These are phyloP conservation scores for Hedychridium roseum DNA, from an alignment of 2,888 invertebrate species.

Conservation along the genomic window DNA sequence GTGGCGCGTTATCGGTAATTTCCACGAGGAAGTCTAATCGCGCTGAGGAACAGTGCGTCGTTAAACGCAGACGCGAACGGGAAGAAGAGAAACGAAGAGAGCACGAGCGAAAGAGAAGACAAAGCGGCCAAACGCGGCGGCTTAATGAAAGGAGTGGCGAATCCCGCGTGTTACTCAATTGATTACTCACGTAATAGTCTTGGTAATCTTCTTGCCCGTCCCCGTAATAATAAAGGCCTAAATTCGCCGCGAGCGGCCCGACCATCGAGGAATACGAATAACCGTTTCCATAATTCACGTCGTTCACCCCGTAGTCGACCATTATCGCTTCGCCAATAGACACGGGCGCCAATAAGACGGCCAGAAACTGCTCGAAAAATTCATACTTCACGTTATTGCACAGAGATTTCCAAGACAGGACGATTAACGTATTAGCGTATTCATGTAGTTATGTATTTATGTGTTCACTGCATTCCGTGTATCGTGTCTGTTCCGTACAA, in stretches of 20 bases:
- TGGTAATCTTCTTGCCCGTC: slow-evolving; percentile 24
- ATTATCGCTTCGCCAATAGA: neutral
- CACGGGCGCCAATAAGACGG: neutral
- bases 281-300: neutral
- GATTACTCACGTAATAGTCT: slow-evolving; percentile 41
- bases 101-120: neutral
- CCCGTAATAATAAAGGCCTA: neutral
- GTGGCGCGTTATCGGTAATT: no score
- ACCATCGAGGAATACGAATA: neutral
- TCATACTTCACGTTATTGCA: no score
- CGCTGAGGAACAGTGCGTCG: no score
- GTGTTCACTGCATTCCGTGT: no score
- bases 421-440: no score
- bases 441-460: no score
- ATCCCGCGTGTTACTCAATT: neutral
- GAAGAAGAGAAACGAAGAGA: neutral
- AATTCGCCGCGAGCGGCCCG: neutral
- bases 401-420: no score
- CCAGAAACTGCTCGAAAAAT: neutral
- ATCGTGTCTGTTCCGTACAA: no score
- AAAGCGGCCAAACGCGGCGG: no score
- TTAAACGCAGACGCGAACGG: neutral
- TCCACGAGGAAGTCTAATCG: no score
- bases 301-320: neutral
- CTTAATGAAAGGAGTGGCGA: no score